Percentiles rank a stretch among this genome's conserved stretches.
Conservation (phyloP, 2,113 vertebrate species). For the Puntigrus tetrazona region DNA sequence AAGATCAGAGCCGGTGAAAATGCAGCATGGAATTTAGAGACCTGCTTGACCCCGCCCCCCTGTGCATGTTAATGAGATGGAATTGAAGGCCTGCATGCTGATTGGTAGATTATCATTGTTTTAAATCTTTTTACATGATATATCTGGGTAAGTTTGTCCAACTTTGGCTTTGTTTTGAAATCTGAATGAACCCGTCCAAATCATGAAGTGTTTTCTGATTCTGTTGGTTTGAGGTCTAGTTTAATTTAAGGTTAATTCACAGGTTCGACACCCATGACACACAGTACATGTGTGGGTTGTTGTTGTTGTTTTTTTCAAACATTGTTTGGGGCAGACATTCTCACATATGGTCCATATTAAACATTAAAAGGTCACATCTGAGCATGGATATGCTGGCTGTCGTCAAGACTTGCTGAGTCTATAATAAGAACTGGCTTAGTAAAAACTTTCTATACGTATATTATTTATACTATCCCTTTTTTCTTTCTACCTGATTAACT, state of each 20-base stretch:
- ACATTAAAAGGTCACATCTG: background rate
- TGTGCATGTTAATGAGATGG: constrained; percentile 29
- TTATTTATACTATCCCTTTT: background rate
- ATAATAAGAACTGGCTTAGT: background rate
- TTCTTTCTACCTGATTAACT: background rate
- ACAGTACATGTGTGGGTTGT: background rate
- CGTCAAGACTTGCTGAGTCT: background rate
- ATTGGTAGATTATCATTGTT: constrained; percentile 24
- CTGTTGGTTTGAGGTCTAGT: background rate
- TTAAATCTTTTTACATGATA: constrained; percentile 13
- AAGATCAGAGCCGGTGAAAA: constrained; percentile 26
- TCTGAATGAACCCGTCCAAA: background rate
- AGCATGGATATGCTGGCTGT: background rate
- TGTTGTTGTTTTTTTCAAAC: background rate
- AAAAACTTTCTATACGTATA: background rate
- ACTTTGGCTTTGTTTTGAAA: background rate
- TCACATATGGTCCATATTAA: constrained; percentile 3
- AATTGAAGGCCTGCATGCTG: constrained; percentile 29
- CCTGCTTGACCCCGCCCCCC: constrained; percentile 19
- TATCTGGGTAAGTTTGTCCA: constrained; percentile 1
- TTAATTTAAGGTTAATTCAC: background rate
- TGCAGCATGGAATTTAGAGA: constrained; percentile 31
- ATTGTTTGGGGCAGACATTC: background rate
- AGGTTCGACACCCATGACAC: background rate
- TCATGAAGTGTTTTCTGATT: background rate